phyloP scores from a whole-genome alignment of 2,888 invertebrate genomes.

The Philereme transversata region DNA sequence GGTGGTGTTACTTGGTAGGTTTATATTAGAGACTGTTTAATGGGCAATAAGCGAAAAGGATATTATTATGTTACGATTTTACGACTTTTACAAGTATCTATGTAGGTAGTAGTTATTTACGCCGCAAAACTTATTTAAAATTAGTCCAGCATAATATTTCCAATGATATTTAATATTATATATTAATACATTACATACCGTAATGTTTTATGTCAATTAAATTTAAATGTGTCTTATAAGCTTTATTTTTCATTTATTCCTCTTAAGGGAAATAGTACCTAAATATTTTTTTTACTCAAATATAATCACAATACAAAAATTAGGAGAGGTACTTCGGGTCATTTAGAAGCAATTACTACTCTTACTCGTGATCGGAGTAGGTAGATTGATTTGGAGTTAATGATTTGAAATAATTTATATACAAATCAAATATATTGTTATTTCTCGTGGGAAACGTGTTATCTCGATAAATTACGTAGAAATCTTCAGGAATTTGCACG shows the following conservation, averaged over 20 bases:
- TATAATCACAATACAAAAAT: too few relatives aligned
- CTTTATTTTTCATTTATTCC: not conserved
- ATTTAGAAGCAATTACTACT: too few relatives aligned
- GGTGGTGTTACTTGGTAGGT: constrained; percentile 49
- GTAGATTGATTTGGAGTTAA: too few relatives aligned
- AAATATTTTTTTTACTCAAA: too few relatives aligned
- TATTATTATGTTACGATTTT: not conserved
- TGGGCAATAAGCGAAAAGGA: constrained; percentile 13
- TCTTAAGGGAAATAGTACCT: too few relatives aligned
- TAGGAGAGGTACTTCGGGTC: too few relatives aligned
- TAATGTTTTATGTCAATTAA: not conserved
- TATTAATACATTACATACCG: not conserved
- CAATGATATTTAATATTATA: not conserved
- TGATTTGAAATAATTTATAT: too few relatives aligned
- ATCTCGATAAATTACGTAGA: too few relatives aligned
- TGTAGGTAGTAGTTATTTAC: not conserved
- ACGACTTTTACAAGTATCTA: not conserved
- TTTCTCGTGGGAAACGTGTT: too few relatives aligned
- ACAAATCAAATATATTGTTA: too few relatives aligned
- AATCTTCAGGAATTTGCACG: too few relatives aligned
- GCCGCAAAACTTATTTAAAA: not conserved
- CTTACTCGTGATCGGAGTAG: too few relatives aligned
- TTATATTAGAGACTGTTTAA: not conserved
- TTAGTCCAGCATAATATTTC: not conserved
- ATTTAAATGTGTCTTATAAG: not conserved